These are phyloP conservation scores for Drosophila sulfurigaster DNA, from an alignment of 1,140 invertebrate species.

Conservation along the genomic window DNA sequence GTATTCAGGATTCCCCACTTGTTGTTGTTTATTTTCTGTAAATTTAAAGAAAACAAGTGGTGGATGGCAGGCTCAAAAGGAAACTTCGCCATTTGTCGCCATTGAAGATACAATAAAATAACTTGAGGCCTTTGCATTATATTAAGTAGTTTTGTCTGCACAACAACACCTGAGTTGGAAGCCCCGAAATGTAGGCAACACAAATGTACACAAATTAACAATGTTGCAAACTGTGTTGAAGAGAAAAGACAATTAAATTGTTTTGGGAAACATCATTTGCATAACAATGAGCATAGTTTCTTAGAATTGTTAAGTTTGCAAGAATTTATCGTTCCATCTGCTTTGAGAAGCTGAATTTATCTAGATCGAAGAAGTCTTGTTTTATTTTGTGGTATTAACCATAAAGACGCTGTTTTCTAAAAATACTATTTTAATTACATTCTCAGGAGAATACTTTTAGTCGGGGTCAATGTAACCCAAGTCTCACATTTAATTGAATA, in stretches of 20 bases:
- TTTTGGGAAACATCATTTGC: not conserved
- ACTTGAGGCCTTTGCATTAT: slow-evolving; percentile 38
- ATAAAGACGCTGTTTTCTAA: too few relatives aligned
- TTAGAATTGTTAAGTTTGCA: not conserved
- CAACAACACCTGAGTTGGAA: slow-evolving; percentile 51
- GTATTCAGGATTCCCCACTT: not conserved
- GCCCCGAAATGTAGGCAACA: not conserved
- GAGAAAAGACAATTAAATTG: slow-evolving; percentile 10
- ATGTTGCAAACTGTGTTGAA: slow-evolving; percentile 23
- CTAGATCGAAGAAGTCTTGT: not conserved
- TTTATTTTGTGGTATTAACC: too few relatives aligned
- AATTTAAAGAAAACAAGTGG: slow-evolving; percentile 76
- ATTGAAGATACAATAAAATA: slow-evolving; percentile 50
- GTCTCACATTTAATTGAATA: not conserved
- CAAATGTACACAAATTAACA: slow-evolving; percentile 2
- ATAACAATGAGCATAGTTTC: not conserved
- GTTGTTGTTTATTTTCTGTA: slow-evolving; percentile 51
- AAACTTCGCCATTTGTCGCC: slow-evolving; percentile 37
- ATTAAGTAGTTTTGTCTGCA: slow-evolving; percentile 58
- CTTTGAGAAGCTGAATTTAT: too few relatives aligned
- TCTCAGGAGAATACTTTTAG: not conserved
- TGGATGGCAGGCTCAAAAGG: slow-evolving; percentile 11
- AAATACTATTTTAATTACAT: not conserved
- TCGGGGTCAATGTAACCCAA: not conserved
- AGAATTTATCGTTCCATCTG: too few relatives aligned